Percentiles rank a stretch among this genome's conserved stretches.
These are phyloP conservation scores for Microvelia longipes DNA, from an alignment of 1,140 invertebrate genomes.

Conservation along the genomic window DNA sequence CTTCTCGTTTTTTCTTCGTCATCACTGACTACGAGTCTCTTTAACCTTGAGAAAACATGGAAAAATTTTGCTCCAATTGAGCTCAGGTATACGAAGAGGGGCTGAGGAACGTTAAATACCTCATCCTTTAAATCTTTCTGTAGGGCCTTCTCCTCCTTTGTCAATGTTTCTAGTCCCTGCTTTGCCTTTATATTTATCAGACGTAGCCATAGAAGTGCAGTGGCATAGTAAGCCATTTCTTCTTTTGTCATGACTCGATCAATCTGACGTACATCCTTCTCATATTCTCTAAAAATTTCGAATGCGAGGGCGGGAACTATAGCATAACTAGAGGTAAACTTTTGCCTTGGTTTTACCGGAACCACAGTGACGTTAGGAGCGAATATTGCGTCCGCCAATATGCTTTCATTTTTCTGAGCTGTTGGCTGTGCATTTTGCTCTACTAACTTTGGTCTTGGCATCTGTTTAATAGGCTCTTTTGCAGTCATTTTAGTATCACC, in stretches of 20 bases:
- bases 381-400: background rate
- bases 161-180: background rate
- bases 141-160: background rate
- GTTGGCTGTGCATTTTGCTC: no score
- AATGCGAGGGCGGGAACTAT: background rate
- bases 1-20: no score
- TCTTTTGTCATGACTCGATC: no score
- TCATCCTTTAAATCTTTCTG: background rate
- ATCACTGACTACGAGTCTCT: no score
- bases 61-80: background rate
- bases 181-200: conserved; percentile 1
- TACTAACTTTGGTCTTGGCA: no score
- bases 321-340: background rate
- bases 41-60: no score
- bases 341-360: background rate
- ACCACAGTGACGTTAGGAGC: background rate
- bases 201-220: background rate
- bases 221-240: background rate
- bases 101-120: background rate
- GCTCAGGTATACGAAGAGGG: background rate
- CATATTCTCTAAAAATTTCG: background rate
- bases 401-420: no score
- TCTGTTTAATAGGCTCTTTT: no score
- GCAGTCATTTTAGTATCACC: no score
- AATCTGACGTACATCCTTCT: background rate